Conservation (phyloP, 2,113 vertebrate species). For the Corvus moneduloides region DNA sequence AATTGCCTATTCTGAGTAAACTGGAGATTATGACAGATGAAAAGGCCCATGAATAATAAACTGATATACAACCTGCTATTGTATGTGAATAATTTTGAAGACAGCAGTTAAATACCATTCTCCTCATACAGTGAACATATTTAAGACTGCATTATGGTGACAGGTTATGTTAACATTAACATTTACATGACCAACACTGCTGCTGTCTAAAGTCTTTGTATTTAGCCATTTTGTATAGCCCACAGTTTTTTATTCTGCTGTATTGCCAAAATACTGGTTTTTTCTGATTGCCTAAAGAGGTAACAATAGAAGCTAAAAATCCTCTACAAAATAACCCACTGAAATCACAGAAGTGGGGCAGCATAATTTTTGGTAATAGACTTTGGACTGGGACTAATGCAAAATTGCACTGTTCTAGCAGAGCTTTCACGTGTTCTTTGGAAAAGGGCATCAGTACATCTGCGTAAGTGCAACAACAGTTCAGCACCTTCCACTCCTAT, state of each 20-base stretch:
- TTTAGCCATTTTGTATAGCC: neutral
- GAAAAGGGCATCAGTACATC: neutral
- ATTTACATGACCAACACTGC: neutral
- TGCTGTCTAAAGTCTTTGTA: neutral
- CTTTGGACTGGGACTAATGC: neutral
- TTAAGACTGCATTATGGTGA: neutral
- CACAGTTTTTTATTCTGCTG: neutral
- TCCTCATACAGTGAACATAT: neutral
- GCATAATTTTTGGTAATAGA: neutral
- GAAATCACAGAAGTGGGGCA: neutral
- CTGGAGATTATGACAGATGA: neutral
- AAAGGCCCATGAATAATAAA: neutral
- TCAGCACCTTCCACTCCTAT: neutral
- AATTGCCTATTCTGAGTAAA: neutral
- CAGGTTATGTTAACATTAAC: neutral
- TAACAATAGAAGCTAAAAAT: neutral
- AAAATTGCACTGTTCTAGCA: neutral
- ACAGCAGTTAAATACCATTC: neutral
- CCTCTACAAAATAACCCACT: neutral
- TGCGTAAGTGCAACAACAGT: neutral
- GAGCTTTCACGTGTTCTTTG: neutral
- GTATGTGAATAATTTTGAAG: neutral
- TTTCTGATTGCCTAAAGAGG: neutral
- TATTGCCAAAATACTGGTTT: neutral
- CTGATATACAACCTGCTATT: neutral